Base-by-base conservation (phyloP, 2,888 invertebrate species). In the Drosophila greeni region DNA sequence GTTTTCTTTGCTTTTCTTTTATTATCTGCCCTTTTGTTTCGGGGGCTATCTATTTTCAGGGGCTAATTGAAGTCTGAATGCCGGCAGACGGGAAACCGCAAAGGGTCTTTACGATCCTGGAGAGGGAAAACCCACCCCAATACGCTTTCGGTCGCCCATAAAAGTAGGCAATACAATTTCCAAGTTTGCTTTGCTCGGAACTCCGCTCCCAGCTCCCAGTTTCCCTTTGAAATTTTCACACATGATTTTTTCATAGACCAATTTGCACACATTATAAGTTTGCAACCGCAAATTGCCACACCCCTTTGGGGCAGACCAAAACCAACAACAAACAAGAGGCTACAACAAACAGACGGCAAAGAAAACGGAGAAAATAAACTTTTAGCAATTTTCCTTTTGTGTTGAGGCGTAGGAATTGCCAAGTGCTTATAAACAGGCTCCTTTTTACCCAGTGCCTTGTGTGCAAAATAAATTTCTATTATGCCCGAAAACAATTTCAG, bases 221-320 rank as follows among this genome's bases (percentile, higher is more conserved):
- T 48, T 47, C 45, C 37, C 37, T 60, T 51, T 51, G 58, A 72
- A 66, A 76, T 66, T 76, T 75, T 78, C 77, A 79, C 77, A 78
- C 77, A 78, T 79, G 77, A 78, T 79, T 78, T 76, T 77, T 79
- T 79, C 69, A 75, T 78, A 55, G 75, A 59, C 76, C 81, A 80
- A 80, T 80, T 80, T 80, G 76, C 79, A 81, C 79, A 81, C 81
- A 80, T 80, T 81, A 80, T 76, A 77, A 79, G 73, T 77, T 77
- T 67, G 45, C 36, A 58, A 66, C 76, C 77, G 72, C 76, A 60
- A 70, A 74, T 61, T 64, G 60, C 52, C 64, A 52, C 45, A 60
- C 53, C 62, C 58, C 64, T 40, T 47, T 23, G 52, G 40, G 51
- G 45, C 62, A 59, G 24, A 42, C 61, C 42, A 24, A 37, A 61